phyloP scores from a whole-genome alignment of 2,797 vertebrate species.

The Heteromormyrus szaboi region DNA sequence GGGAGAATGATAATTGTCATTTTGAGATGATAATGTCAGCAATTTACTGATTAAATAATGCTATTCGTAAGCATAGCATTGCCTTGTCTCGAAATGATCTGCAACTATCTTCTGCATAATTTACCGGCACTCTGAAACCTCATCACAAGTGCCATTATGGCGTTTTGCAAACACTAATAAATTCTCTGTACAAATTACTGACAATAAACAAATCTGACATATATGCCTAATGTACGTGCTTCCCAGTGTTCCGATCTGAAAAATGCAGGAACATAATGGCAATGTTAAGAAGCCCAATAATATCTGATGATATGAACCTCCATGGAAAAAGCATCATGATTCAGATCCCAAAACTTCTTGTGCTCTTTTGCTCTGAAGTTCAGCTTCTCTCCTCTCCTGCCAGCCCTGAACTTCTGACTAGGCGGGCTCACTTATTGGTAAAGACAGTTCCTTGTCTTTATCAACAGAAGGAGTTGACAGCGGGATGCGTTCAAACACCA shows the following conservation, averaged over 20 bases:
- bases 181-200: background rate
- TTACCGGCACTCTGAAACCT: background rate
- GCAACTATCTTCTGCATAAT: slow-evolving; percentile 5
- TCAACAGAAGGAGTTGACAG: slow-evolving; percentile 15
- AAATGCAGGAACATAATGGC: background rate
- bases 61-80: background rate
- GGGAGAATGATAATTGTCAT: slow-evolving; percentile 7
- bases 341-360: background rate
- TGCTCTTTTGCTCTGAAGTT: background rate
- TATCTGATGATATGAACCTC: background rate
- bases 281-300: background rate
- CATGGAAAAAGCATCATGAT: background rate
- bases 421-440: background rate
- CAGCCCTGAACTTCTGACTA: background rate
- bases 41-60: background rate
- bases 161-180: slow-evolving; percentile 6
- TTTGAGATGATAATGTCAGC: slow-evolving; percentile 3
- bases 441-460: slow-evolving; percentile 9
- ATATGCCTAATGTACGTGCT: background rate
- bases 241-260: background rate
- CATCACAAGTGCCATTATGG: background rate
- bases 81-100: background rate
- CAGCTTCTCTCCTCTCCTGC: background rate
- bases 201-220: background rate
- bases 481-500: background rate